Conservation (phyloP, 2,113 vertebrate species). For the Catharus minimus region DNA sequence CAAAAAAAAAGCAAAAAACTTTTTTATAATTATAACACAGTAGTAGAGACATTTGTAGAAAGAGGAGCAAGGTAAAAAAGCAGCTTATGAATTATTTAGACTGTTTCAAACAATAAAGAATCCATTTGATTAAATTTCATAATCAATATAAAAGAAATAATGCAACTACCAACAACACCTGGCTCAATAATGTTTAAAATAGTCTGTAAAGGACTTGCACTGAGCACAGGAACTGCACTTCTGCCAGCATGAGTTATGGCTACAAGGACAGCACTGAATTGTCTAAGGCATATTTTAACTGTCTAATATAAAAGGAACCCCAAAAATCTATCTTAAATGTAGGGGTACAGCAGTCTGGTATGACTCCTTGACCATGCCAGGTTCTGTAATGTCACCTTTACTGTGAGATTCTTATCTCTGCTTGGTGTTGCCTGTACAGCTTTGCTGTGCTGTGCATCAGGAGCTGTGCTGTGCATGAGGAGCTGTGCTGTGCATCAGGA, state of each 20-base stretch:
- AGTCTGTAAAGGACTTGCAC: neutral
- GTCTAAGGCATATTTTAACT: neutral
- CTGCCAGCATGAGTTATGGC: neutral
- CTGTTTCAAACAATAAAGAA: neutral
- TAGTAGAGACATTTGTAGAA: neutral
- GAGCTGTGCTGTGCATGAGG: no score
- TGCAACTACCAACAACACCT: neutral
- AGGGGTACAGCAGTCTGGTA: neutral
- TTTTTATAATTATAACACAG: neutral
- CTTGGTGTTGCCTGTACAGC: accelerated
- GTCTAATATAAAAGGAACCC: neutral
- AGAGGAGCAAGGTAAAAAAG: neutral
- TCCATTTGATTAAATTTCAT: slow-evolving; percentile 26
- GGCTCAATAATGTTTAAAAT: neutral
- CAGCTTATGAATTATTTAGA: neutral
- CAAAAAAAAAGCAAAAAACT: neutral
- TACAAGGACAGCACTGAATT: neutral
- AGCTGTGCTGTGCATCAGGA: no score
- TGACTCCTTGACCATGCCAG: neutral
- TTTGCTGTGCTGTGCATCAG: neutral
- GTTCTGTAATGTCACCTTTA: neutral
- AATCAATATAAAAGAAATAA: slow-evolving; percentile 50
- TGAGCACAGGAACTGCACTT: neutral
- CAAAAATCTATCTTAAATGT: neutral
- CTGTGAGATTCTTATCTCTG: neutral